Base-by-base conservation (phyloP, 2,888 invertebrate species). In the Cephus pulcher region DNA sequence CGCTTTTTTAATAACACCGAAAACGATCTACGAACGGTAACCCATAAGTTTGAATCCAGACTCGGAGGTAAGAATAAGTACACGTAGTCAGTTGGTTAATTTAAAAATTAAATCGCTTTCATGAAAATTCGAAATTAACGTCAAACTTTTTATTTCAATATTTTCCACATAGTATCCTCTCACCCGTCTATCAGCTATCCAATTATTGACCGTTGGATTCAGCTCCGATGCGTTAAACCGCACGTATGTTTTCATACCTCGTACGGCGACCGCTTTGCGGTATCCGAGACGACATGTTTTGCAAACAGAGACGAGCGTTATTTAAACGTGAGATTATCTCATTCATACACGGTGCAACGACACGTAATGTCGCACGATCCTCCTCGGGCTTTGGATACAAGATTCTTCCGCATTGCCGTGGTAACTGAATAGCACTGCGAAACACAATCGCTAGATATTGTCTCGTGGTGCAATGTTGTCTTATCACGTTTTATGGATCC, bases 341-440 rank as follows among this genome's bases (percentile, higher is more conserved):
- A 71, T 71, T 71, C 71, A 71, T 71, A 30, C 71, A 34, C 71
- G 30, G 34, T 71, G 34, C 71, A 71, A 71, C 34, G 71, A 34
- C 71, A 33, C 71, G 71, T 32, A 34, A 33, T 71, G 71, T 34
- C 71, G 71, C 71, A 23, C 56, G 56, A 56, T 56, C 23, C 56
- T 56, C 0, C 56, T 23, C 56, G 23, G 9, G 23, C 23, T 56
- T 56, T 56, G 23, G 56, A 23, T 56, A 56, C 56, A 9, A 56
- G 56, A 56, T 23, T 56, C 56, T 56, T 56, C 56, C 56, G 56
- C 56, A 56, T 56, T 56, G 56, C 23, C 23, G 23, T 56, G 56
- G 56, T 23, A 56, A 56, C 56, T 56, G 56, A 56, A 56, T 56
- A 56, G 23, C 9, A 56, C 23, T 56, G 15, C 15, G 56, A 56